Base-by-base conservation (phyloP, 1,140 invertebrate species). In the Microplitis mediator region DNA sequence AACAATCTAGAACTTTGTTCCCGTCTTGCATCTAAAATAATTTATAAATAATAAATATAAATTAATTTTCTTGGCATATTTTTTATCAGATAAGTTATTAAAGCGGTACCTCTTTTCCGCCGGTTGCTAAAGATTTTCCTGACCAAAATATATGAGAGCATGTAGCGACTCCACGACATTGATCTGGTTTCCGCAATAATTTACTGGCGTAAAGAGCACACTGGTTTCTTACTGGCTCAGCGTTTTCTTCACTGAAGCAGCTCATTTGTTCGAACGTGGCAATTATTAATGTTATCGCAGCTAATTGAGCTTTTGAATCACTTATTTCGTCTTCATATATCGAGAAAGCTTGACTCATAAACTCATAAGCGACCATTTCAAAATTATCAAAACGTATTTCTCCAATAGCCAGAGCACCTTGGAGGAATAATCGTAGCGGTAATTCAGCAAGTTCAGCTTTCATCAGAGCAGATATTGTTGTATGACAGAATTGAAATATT, bases 281-380 rank as follows among this genome's bases (percentile, higher is more conserved):
- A 73, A 98, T 97, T 39, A 99, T 97, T 1, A 99, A 88, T 0
- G 96, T 97, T 60, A 99, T 97, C 14, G 97, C 97, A 1, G 97
- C 94, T 60, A 99, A 87, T 84, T 99, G 98, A 35, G 97, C 95
- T 84, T 98, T 98, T 61, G 96, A 98, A 82, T 99, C 98, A 5
- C 95, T 96, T 78, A 99, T 98, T 87, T 99, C 98, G 84, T 99
- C 98, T 85, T 99, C 98, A 80, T 99, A 99, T 63, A 99, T 88
- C 0, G 97, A 97, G 86, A 99, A 99, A 0, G 97, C 97, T 90
- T 99, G 97, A 32, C 98, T 98, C 82, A 99, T 93, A 81, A 98
- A 99, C 86, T 99, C 98, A 86, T 99, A 99, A 0, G 97, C 97
- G 0, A 99, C 94, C 51, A 96, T 95, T 88, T 99, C 97, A 82